Evolutionary conservation across 64 coral and sea anemone species (phyloP), one percentile per base, ranked within the genome.

Genomic region (Anthopleura sola): DNA sequence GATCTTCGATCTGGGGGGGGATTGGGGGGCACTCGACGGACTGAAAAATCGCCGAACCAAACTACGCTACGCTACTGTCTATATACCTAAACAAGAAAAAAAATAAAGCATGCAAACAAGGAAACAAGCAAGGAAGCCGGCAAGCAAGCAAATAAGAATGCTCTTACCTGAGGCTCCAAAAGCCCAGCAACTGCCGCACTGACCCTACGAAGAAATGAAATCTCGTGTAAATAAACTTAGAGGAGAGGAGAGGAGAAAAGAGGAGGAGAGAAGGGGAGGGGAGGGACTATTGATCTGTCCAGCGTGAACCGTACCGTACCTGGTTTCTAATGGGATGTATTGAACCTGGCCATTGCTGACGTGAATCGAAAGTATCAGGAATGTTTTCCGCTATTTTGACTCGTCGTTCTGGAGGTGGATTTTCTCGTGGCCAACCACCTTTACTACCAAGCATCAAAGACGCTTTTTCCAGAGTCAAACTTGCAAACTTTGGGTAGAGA

Each of bases 151-250:
- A 62, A 24, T 62, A 23, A 62, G 6, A 21, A 23, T 62, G 5
- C 11, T 9, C 29, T 1, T 71, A 95, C 93, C 93, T 77, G 93
- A 95, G 24, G 93, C 93, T 18, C 93, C 93, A 86, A 95, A 95
- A 24, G 90, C 93, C 93, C 93, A 95, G 49, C 93, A 95, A 77
- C 90, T 92, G 58, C 93, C 93, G 86, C 93, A 95, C 5, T 21
- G 15, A 38, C 68, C 88, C 93, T 94, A 18, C 23, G 77, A 33
- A 49, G 13, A 17, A 53, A 53, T 53, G 50, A 53, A 53, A 53
- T 53, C 6, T 53, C 16, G 16, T 53, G 50, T 47, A 1, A 23
- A 28, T 6, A 36, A 37, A 53, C 7, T 53, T 6, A 62, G 58
- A n/a, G 2, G 17, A 58, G 55, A 3, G 55, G 19, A 21, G 4